Conservation (phyloP, 2,113 vertebrate species). For the Barnardius zonarius region DNA sequence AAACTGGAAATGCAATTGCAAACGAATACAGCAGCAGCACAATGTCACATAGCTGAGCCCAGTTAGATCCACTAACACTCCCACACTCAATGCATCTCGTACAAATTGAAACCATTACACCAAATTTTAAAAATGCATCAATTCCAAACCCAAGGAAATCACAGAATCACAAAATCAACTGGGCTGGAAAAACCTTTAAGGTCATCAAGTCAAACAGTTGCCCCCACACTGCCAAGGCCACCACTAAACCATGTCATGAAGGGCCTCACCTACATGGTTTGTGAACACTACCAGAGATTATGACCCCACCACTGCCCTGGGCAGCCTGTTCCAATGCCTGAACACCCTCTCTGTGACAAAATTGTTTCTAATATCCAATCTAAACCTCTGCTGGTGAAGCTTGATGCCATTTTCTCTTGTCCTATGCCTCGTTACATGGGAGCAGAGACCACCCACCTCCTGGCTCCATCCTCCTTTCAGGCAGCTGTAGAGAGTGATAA, state of each 20-base stretch:
- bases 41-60: not conserved
- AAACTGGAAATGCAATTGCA: not conserved
- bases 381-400: no score
- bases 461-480: no score
- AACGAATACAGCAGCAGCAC: accelerated
- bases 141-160: not conserved
- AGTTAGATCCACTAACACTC: not conserved
- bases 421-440: no score
- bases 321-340: no score
- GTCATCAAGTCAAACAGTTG: not conserved
- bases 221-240: not conserved
- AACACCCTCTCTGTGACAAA: no score
- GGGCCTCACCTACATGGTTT: not conserved
- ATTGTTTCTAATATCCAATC: no score
- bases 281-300: not conserved
- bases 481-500: no score
- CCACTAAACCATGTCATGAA: not conserved
- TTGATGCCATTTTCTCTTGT: no score
- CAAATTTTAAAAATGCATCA: not conserved
- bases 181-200: not conserved
- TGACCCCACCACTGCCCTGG: no score
- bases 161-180: not conserved
- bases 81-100: accelerated
- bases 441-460: no score
- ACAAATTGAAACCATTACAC: not conserved